Evolutionary conservation across 2,113 vertebrate genomes (phyloP).

Genomic region (Cepphus grylle): DNA sequence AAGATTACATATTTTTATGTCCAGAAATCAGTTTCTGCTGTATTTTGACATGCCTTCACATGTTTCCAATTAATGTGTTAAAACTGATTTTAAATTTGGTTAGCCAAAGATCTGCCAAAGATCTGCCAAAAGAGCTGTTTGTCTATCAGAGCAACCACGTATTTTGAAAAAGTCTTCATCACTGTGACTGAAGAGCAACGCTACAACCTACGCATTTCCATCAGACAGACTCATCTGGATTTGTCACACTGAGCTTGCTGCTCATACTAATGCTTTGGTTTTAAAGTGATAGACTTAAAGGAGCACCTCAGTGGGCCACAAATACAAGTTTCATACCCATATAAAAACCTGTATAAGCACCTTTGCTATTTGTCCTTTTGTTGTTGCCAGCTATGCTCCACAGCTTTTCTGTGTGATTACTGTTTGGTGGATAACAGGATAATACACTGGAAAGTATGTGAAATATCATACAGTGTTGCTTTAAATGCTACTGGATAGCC

Average conservation of each 20-base stretch:
- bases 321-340: background rate
- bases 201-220: background rate
- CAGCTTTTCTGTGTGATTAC: background rate
- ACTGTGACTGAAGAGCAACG: background rate
- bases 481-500: background rate
- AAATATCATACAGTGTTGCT: background rate
- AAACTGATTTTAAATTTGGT: background rate
- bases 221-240: background rate
- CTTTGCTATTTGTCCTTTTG: background rate
- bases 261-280: background rate
- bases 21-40: background rate
- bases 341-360: background rate
- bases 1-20: background rate
- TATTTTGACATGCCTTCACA: background rate
- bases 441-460: background rate
- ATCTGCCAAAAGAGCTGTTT: background rate
- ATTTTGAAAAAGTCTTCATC: background rate
- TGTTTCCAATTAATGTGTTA: background rate
- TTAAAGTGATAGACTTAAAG: background rate
- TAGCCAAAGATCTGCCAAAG: conserved; percentile 29
- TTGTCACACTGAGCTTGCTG: background rate
- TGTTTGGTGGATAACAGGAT: background rate
- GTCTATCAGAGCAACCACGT: background rate
- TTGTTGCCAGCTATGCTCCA: background rate
- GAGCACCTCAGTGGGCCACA: background rate